These are phyloP conservation scores for Tenthredo livida DNA, from an alignment of 2,888 invertebrate genomes.

Conservation along the genomic window DNA sequence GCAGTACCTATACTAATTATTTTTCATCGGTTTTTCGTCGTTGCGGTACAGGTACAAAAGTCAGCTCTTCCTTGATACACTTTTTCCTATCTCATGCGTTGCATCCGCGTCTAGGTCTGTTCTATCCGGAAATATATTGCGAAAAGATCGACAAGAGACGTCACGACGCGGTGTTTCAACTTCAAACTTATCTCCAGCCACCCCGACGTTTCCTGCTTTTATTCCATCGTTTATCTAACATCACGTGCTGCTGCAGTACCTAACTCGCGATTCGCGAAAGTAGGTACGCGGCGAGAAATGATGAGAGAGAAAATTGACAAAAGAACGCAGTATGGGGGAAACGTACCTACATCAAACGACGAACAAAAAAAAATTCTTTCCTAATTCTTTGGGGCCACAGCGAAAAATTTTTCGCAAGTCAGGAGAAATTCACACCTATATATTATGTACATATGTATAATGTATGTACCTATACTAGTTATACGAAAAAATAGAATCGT, in stretches of 20 bases:
- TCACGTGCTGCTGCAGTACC: conserved; percentile 1
- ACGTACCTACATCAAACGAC: not conserved
- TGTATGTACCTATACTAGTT: no score
- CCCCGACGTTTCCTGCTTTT: conserved; percentile 4
- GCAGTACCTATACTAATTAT: no score
- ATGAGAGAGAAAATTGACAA: conserved; percentile 30
- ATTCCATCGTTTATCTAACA: conserved; percentile 22
- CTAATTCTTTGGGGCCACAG: not conserved
- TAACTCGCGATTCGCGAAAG: conserved; percentile 6
- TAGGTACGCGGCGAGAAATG: conserved; percentile 26
- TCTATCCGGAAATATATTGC: not conserved
- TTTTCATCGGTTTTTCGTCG: no score
- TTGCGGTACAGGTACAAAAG: not conserved
- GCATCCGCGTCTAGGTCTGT: not conserved
- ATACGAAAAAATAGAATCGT: not conserved
- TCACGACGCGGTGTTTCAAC: not conserved
- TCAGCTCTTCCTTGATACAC: not conserved
- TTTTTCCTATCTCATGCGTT: not conserved
- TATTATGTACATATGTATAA: no score
- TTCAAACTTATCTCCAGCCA: not conserved
- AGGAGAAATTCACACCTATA: not conserved
- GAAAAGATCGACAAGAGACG: not conserved
- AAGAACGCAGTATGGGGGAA: not conserved
- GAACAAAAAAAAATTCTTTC: not conserved
- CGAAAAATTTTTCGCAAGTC: no score